Conservation (phyloP, 2,888 invertebrate species). For the Bellardia pandia region DNA sequence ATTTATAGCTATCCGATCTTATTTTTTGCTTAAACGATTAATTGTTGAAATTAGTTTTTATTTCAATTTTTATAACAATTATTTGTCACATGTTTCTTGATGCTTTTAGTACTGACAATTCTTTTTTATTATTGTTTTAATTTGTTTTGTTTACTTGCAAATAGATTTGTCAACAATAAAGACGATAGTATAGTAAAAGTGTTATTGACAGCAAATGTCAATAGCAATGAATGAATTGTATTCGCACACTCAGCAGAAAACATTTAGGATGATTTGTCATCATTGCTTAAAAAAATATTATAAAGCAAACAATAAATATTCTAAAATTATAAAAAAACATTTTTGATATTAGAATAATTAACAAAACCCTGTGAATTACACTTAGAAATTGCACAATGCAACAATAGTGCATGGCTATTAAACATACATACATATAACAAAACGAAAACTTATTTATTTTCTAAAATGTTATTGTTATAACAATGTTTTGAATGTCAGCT, state of each 20-base stretch:
- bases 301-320: background rate
- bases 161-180: constrained; percentile 26
- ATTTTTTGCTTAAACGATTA: too few species aligned
- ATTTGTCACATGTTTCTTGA: background rate
- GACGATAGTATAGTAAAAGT: background rate
- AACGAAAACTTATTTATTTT: background rate
- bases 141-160: background rate
- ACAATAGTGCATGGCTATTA: constrained; percentile 22
- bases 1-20: too few species aligned
- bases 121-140: background rate
- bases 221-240: constrained; percentile 13
- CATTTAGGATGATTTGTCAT: background rate
- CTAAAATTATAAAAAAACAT: background rate
- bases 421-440: constrained; percentile 22
- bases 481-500: constrained; percentile 41
- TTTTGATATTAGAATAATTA: background rate
- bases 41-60: too few species aligned
- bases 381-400: background rate
- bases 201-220: constrained; percentile 4
- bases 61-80: background rate
- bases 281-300: background rate
- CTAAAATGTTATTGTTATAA: background rate
- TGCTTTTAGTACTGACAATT: background rate
- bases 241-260: background rate
- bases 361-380: background rate